Percentiles rank a stretch among this genome's conserved stretches.
phyloP scores from a whole-genome alignment of 2,113 vertebrate species.

The Actenoides lindsayi region DNA sequence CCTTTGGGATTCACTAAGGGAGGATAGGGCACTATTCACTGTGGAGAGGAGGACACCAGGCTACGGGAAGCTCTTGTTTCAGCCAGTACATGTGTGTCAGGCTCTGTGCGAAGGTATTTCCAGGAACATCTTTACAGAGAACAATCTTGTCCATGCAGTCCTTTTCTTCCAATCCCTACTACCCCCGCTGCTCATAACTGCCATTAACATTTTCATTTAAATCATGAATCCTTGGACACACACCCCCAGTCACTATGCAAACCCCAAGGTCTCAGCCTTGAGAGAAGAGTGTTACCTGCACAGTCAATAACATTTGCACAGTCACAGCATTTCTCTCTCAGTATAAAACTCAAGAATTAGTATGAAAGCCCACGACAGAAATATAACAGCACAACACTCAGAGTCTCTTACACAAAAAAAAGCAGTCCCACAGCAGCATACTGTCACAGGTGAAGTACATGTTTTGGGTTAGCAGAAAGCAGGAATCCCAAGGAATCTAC shows the following conservation, averaged over 20 bases:
- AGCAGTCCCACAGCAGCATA: not conserved
- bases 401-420: too few species aligned
- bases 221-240: fast-evolving
- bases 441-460: not conserved
- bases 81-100: not conserved
- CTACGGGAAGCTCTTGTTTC: not conserved
- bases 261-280: not conserved
- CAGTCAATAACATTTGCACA: not conserved
- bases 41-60: not conserved
- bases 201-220: not conserved
- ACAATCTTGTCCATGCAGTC: not conserved
- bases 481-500: not conserved
- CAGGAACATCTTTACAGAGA: not conserved
- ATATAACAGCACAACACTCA: not conserved
- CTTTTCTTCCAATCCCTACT: not conserved
- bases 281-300: not conserved
- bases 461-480: not conserved
- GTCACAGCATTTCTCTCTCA: not conserved
- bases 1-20: not conserved
- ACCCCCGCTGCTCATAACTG: not conserved
- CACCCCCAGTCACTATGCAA: not conserved
- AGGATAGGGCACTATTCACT: not conserved
- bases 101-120: not conserved
- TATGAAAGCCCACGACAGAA: not conserved
- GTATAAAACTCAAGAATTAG: not conserved